Evolutionary conservation across 2,888 invertebrate species (phyloP), one percentile per base, ranked within the genome.

Genomic region (Mayetiola destructor): DNA sequence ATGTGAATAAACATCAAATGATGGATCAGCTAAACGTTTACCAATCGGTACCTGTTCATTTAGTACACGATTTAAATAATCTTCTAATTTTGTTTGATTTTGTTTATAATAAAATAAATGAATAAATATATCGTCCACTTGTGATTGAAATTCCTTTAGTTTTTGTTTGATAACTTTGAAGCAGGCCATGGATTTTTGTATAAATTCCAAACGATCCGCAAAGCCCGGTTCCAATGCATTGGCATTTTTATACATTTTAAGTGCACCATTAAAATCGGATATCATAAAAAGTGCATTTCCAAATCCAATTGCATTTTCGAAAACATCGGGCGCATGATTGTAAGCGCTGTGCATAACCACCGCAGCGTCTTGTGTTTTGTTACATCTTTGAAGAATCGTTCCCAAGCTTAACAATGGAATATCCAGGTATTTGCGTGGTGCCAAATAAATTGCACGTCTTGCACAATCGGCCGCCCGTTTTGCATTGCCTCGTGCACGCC

Each of bases 401-500:
- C 71, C 71, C 40, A 71, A 61, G 57, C 69, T 71, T 2, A 71
- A 60, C 39, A 71, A 59, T 6, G 71, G 66, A 57, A 71, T 69
- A 32, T 70, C 70, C 23, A 63, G 63, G 1, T 61, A 63, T 29
- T 63, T 61, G 6, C 68, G 64, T 12, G 71, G 70, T 1, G 71
- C 68, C 35, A 71, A 60, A 62, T 67, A 62, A 1, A 67, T 62
- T 3, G 66, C 70, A 18, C 68, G 59, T 2, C 69, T 65, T 0
- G 71, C 71, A 57, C 71, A 71, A 56, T 69, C 69, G 8, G 70
- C 55, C 1, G 71, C 72, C 56, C 69, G 64, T 54, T 64, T 58
- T 1, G 68, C 71, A 60, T 69, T 66, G 10, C 71, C 71, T 2
- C 64, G 65, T 63, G 70, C 66, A 0, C 71, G 68, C 71, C 71